phyloP scores from a whole-genome alignment of 1,140 invertebrate genomes.

The Laupala kohalensis region DNA sequence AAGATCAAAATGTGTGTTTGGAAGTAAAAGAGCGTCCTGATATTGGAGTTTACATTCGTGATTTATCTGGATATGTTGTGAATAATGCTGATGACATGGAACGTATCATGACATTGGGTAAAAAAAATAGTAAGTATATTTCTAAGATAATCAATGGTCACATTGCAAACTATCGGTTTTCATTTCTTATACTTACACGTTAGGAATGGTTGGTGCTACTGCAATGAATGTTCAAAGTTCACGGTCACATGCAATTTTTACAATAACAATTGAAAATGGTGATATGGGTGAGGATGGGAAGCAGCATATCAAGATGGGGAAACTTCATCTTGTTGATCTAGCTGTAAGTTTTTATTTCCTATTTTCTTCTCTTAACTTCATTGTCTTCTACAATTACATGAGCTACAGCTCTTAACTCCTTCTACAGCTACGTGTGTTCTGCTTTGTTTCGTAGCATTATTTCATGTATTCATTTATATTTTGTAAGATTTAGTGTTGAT shows the following conservation, averaged over 20 bases:
- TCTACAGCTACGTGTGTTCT: background rate
- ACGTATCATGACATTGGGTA: constrained; percentile 64
- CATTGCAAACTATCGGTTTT: background rate
- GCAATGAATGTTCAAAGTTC: constrained; percentile 81
- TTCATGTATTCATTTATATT: constrained; percentile 16
- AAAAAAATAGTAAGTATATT: constrained; percentile 52
- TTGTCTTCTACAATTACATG: no score
- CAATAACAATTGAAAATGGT: constrained; percentile 72
- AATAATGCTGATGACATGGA: constrained; percentile 74
- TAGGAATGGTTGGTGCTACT: constrained; percentile 57
- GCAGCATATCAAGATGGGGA: constrained; percentile 58
- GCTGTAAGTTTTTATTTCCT: constrained; percentile 40
- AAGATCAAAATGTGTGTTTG: constrained; percentile 39
- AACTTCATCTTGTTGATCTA: constrained; percentile 72
- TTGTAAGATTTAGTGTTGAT: constrained; percentile 16
- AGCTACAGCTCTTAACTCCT: background rate
- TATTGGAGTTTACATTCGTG: constrained; percentile 71
- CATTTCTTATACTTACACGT: constrained; percentile 16
- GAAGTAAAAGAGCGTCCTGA: constrained; percentile 66
- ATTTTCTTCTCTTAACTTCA: background rate
- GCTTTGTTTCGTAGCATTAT: no score
- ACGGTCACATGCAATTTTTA: constrained; percentile 78
- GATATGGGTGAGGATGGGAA: constrained; percentile 44
- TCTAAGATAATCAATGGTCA: background rate
- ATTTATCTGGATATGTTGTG: constrained; percentile 60